Conservation (phyloP, 2,113 vertebrate species). For the Forbesichthys papilliferus region DNA sequence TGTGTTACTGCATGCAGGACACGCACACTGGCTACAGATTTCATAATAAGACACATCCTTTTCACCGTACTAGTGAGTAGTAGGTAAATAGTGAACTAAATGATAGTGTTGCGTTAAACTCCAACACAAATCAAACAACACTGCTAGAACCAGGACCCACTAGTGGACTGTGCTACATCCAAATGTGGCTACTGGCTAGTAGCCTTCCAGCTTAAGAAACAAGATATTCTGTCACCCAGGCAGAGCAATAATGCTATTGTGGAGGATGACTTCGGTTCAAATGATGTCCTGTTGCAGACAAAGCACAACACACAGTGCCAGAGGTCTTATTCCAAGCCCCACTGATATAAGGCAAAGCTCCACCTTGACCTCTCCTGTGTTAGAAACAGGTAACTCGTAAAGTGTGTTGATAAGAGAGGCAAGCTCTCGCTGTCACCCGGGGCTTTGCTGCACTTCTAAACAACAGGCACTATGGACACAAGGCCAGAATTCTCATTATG, state of each 20-base stretch:
- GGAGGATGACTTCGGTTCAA: conserved; percentile 19
- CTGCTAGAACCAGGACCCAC: no score
- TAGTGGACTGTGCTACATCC: no score
- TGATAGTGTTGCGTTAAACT: no score
- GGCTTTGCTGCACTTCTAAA: conserved; percentile 16
- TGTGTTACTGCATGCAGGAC: background rate
- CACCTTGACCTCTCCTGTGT: conserved; percentile 4
- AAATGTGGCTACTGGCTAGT: no score
- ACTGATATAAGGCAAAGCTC: conserved; percentile 18
- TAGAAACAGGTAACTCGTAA: conserved; percentile 20
- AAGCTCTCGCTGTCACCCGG: conserved; percentile 21
- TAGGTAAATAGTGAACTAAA: no score
- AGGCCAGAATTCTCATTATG: conserved; percentile 35
- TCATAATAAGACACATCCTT: background rate
- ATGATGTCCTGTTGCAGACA: background rate
- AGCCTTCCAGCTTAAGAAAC: conserved; percentile 9
- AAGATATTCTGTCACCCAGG: conserved; percentile 6
- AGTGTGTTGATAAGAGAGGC: conserved; percentile 37
- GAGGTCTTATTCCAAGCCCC: conserved; percentile 14
- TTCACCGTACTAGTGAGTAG: background rate
- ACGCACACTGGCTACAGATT: no score
- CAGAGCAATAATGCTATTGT: background rate
- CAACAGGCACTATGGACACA: conserved; percentile 47
- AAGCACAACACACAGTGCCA: background rate
- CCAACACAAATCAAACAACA: no score